Evolutionary conservation across 2,888 invertebrate genomes (phyloP), one percentile per base, ranked within the genome.

Genomic region (Himalopsyche kuldschensis): DNA sequence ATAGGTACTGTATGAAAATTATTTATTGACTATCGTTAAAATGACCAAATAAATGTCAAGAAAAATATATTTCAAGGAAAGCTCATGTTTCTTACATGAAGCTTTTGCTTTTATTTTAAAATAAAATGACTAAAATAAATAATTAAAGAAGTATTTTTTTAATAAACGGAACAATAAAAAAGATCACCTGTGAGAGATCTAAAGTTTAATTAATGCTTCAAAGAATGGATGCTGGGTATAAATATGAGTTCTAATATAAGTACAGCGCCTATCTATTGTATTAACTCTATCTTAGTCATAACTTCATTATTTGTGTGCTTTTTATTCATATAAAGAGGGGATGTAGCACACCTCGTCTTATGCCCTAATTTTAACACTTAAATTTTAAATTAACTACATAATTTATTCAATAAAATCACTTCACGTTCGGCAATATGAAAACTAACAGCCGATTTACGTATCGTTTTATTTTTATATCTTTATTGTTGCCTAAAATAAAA

Each of bases 331-430:
- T 41, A 75, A 80, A 46, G 75, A 47, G 75, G 80, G 31, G 75
- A 55, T 31, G 32, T 32, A 81, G 24, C 81, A 35, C 47, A 24
- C 81, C 47, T 27, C 69, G 35, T 20, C 35, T 15, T 69, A 75
- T 80, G 46, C 35, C 10, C 27, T 46, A 46, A 35, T 77, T 77
- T 77, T 20, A 77, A 77, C 41, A 77, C 77, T 46, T 46, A 48
- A 30, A 27, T 79, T 79, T 79, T 48, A 31, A 79, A 30, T 81
- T 81, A 77, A 81, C 76, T 84, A 76, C 48, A 79, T 55, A 30
- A 31, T 75, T 84, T 85, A 83, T 63, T 76, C 81, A 79, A 82
- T 81, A 82, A 85, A 85, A 85, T 85, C 85, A 85, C 85, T 81
- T 83, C 83, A 82, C 84, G 69, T 27, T 69, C 82, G 78, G 80